phyloP scores from a whole-genome alignment of 2,797 vertebrate genomes.

The Channa striata region DNA sequence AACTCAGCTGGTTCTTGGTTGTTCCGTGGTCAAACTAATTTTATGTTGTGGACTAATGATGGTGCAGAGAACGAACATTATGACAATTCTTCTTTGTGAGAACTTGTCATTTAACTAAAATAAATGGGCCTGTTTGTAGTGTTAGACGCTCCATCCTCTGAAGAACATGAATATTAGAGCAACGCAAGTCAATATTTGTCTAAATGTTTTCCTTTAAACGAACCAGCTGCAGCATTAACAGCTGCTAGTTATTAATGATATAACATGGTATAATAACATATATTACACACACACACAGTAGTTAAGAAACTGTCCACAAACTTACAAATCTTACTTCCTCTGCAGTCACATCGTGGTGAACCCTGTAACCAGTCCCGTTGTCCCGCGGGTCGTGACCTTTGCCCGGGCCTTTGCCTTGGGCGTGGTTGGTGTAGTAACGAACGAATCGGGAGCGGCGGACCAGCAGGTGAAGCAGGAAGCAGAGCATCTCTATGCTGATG shows the following conservation, averaged over 20 bases:
- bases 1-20: no score
- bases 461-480: slow-evolving; percentile 93
- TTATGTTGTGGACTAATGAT: no score
- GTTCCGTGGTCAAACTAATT: no score
- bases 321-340: slow-evolving; percentile 95
- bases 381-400: slow-evolving; percentile 70
- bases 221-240: no score
- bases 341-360: slow-evolving; percentile 92
- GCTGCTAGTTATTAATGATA: no score
- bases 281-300: background rate
- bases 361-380: slow-evolving; percentile 84
- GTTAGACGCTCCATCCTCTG: background rate
- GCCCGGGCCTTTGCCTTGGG: slow-evolving; percentile 69
- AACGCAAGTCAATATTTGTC: no score
- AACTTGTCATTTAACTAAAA: no score
- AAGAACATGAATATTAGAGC: no score
- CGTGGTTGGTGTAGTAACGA: slow-evolving; percentile 87
- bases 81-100: no score
- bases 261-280: no score
- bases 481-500: slow-evolving; percentile 93
- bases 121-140: background rate
- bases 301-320: slow-evolving; percentile 49
- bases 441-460: slow-evolving; percentile 93
- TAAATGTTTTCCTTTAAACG: no score
- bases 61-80: no score